Conservation (phyloP, 2,113 vertebrate species). For the Anhinga anhinga region DNA sequence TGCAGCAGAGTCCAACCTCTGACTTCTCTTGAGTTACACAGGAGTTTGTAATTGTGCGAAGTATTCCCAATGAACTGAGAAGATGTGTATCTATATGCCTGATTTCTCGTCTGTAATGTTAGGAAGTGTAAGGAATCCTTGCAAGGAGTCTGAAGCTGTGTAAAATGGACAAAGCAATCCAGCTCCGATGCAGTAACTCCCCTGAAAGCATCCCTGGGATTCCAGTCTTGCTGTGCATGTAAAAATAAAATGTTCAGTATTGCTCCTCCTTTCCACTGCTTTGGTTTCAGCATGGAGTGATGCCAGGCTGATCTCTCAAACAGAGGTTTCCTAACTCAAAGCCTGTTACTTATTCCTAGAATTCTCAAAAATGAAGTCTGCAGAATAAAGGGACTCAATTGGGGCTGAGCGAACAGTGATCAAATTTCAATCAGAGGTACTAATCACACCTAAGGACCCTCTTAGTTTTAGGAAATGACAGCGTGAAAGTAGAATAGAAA, state of each 20-base stretch:
- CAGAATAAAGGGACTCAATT: not conserved
- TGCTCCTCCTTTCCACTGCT: not conserved
- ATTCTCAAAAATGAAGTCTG: not conserved
- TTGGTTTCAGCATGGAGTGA: not conserved
- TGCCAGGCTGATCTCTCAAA: not conserved
- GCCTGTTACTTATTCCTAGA: not conserved
- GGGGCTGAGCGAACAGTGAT: not conserved
- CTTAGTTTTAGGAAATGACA: not conserved
- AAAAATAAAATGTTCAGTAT: not conserved
- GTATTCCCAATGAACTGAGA: too few species aligned
- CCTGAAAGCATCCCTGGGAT: not conserved
- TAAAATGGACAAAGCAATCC: not conserved
- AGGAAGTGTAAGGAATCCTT: not conserved
- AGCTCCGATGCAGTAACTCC: not conserved
- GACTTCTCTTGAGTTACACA: not conserved
- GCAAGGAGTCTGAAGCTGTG: not conserved
- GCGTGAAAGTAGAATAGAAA: not conserved
- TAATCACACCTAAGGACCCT: not conserved
- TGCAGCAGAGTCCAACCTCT: not conserved
- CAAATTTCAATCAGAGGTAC: not conserved
- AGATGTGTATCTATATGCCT: not conserved
- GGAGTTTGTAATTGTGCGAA: not conserved
- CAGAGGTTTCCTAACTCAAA: not conserved
- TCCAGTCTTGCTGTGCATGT: not conserved
- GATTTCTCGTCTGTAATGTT: not conserved